Percentiles rank a stretch among this genome's conserved stretches.
These are phyloP conservation scores for Ochropleura plecta DNA, from an alignment of 2,888 invertebrate species.

Conservation along the genomic window DNA sequence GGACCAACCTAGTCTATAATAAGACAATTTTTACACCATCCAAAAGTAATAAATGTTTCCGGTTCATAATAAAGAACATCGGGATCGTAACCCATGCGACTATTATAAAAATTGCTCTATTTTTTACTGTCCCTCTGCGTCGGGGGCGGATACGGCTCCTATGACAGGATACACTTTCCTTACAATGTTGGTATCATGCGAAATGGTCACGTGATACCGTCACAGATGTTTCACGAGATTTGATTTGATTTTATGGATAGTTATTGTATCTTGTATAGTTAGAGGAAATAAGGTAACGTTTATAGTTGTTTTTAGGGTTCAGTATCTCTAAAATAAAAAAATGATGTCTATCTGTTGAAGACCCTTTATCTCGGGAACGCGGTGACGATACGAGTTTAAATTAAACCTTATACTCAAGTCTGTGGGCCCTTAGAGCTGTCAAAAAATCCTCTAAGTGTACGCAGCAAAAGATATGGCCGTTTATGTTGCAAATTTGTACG, in stretches of 20 bases:
- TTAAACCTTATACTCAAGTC: too few species aligned
- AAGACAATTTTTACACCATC: slow-evolving; percentile 77
- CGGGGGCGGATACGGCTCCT: slow-evolving; percentile 88
- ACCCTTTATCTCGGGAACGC: too few species aligned
- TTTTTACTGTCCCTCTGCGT: slow-evolving; percentile 86
- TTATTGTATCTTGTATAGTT: slow-evolving; percentile 22
- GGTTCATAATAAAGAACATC: slow-evolving; percentile 86
- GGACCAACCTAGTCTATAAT: slow-evolving; percentile 43
- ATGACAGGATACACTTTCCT: slow-evolving; percentile 89
- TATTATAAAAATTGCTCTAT: slow-evolving; percentile 89
- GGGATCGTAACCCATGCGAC: slow-evolving; percentile 80
- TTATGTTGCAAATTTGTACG: too few species aligned
- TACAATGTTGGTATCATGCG: slow-evolving; percentile 83
- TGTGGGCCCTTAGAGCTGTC: too few species aligned
- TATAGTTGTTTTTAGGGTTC: too few species aligned
- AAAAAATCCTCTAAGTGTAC: too few species aligned
- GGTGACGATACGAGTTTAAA: too few species aligned
- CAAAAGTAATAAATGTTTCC: slow-evolving; percentile 88
- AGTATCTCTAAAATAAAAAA: too few species aligned
- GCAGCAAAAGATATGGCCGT: too few species aligned
- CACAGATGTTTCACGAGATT: slow-evolving; percentile 80
- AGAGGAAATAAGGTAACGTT: background rate
- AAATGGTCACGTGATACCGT: slow-evolving; percentile 83
- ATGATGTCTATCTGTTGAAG: too few species aligned
- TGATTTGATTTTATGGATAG: slow-evolving; percentile 59